These are phyloP conservation scores for Hypothenemus hampei DNA, from an alignment of 1,140 invertebrate genomes.

Conservation along the genomic window DNA sequence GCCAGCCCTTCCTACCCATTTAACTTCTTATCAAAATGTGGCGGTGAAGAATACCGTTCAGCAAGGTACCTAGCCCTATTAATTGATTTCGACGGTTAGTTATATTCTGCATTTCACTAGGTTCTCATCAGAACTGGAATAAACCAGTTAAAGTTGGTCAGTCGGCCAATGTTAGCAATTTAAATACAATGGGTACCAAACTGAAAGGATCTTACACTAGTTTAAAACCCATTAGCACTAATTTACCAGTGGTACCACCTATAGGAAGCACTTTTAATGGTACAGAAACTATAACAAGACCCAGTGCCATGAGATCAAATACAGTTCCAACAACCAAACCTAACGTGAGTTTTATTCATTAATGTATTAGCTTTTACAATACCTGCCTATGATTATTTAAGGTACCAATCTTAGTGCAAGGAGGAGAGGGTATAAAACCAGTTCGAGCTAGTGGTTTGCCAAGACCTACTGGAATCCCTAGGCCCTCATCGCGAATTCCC, in stretches of 20 bases:
- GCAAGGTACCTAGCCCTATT: too few species aligned
- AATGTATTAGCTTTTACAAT: too few species aligned
- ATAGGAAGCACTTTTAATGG: background rate
- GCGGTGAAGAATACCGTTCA: too few species aligned
- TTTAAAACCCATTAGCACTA: constrained; percentile 35
- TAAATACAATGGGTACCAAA: constrained; percentile 34
- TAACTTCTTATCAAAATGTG: too few species aligned
- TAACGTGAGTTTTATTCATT: too few species aligned
- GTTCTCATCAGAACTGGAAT: background rate
- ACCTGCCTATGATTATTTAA: background rate
- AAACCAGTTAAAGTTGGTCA: background rate
- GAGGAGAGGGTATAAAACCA: too few species aligned
- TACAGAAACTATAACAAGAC: background rate
- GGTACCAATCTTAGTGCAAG: background rate
- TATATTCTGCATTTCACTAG: background rate
- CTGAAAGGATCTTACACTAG: constrained; percentile 39
- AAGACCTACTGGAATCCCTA: constrained; percentile 36
- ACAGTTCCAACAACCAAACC: too few species aligned
- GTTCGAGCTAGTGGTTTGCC: constrained; percentile 32
- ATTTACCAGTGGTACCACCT: constrained; percentile 35
- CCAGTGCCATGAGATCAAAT: too few species aligned
- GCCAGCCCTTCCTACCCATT: constrained; percentile 17
- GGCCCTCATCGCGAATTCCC: constrained; percentile 36
- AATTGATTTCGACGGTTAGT: too few species aligned
- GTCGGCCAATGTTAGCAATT: constrained; percentile 28